Base-by-base conservation (phyloP, 2,113 vertebrate species). In the Pelusios castaneus region DNA sequence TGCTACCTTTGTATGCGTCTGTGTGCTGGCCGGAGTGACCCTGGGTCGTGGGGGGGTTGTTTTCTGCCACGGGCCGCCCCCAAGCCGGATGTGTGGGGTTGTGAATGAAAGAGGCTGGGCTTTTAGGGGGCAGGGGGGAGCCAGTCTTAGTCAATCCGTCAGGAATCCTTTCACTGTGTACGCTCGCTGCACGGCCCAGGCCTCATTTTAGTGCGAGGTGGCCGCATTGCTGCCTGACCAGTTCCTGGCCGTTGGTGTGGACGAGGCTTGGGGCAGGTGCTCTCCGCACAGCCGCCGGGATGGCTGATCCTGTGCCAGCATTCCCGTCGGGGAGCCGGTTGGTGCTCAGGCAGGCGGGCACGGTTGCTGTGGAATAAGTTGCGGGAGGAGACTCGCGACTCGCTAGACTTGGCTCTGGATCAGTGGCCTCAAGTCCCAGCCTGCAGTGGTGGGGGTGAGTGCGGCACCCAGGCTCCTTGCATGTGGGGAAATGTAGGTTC, bases 131-230 rank as follows among this genome's bases (percentile, higher is more conserved):
- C 24, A 19, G 29, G 56, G 80, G 22, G 83, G 78, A 88, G 81
- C 47, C 47, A 1, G 13, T n/a, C 38, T 22, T 5, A 1, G 2
- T 2, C 47, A 25, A 80, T 79, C 67, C n/a, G 41, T 38, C 52
- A 81, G 24, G 1, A 2, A 47, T 60, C 75, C 0, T 1, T 7
- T 2, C 11, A 19, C 17, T 16, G 0, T 31, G 29, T 51, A 22
- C 9, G 63, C 87, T 38, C 8, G 1, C 25, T 3, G 27, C 43
- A 38, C 0, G 0, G 58, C 70, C 54, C 25, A 17, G 34, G 34
- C 31, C 16, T n/a, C 60, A 8, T 31, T 16, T 34, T 19, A 63
- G 34, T n/a, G 60, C 2, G 34, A n/a, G 63, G 34, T 38, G 63
- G 31, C 63, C 5, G 17, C 34, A 8, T 67, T 38, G 17, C 63